phyloP scores from a whole-genome alignment of 2,888 invertebrate species.

The Dendrolimus pini region DNA sequence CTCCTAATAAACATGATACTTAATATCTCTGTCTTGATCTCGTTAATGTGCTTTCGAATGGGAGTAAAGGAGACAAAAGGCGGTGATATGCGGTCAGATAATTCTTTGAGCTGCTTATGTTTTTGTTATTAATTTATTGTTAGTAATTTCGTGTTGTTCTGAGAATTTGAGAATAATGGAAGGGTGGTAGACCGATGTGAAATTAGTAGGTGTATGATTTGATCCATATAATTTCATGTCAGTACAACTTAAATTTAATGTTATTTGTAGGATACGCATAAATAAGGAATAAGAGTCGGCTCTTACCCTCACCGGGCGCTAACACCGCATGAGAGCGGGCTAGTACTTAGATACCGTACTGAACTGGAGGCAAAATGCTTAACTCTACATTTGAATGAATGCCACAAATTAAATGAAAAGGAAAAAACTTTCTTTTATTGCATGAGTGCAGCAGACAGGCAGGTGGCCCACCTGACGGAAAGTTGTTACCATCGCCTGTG shows the following conservation, averaged over 20 bases:
- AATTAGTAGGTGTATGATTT: background rate
- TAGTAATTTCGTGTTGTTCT: background rate
- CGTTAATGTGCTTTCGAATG: constrained; percentile 1
- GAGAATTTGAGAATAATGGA: no score
- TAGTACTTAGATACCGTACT: no score
- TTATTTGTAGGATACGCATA: background rate
- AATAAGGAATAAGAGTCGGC: background rate
- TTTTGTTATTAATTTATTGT: constrained; percentile 22
- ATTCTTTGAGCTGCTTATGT: constrained; percentile 47
- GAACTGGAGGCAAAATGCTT: no score
- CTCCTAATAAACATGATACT: constrained; percentile 55
- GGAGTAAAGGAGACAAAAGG: constrained; percentile 14
- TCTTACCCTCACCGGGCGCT: no score
- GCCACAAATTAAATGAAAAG: no score
- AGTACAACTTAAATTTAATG: background rate
- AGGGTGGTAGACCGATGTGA: no score
- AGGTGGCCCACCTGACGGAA: no score
- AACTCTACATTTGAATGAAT: no score
- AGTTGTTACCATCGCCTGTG: no score
- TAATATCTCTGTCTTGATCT: constrained; percentile 26
- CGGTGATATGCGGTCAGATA: constrained; percentile 43
- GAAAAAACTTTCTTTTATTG: no score
- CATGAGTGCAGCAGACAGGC: no score
- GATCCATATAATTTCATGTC: constrained; percentile 9
- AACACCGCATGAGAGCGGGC: no score